Evolutionary conservation across 2,113 vertebrate genomes (phyloP).

Genomic region (Columba livia): DNA sequence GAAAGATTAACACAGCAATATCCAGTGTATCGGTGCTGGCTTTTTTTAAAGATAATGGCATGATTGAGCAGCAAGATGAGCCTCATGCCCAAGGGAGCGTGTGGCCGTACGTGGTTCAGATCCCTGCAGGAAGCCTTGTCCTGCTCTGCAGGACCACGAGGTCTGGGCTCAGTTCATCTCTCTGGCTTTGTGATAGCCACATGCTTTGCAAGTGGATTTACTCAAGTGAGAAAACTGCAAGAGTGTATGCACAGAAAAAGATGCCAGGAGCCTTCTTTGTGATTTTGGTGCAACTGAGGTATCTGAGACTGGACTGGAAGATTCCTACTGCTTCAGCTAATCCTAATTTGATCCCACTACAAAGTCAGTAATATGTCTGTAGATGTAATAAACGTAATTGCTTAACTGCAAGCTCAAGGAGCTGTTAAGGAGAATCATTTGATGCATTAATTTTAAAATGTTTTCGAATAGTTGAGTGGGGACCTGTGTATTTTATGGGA

Average conservation of each 20-base stretch:
- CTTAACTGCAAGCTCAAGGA: not conserved
- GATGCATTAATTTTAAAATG: not conserved
- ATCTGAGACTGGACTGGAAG: not conserved
- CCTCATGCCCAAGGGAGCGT: too few relatives aligned
- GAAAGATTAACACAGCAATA: not conserved
- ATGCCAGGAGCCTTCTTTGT: not conserved
- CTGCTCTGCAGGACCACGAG: not conserved
- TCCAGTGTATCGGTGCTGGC: not conserved
- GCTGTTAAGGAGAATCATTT: not conserved
- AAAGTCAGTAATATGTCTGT: not conserved
- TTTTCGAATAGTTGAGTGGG: not conserved
- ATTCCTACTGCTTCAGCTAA: not conserved
- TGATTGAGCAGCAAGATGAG: too few relatives aligned
- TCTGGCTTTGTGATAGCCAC: not conserved
- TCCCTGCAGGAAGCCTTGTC: not conserved
- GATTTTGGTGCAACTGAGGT: too few relatives aligned
- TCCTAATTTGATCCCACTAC: not conserved
- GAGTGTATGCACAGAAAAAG: not conserved
- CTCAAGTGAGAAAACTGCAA: not conserved
- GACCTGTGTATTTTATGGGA: not conserved
- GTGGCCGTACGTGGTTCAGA: too few relatives aligned
- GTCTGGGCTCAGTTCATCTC: not conserved
- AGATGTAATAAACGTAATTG: not conserved
- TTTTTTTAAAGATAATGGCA: not conserved
- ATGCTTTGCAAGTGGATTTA: not conserved